Evolutionary conservation across 1,140 invertebrate genomes (phyloP).

Genomic region (Chironomus striatipennis): DNA sequence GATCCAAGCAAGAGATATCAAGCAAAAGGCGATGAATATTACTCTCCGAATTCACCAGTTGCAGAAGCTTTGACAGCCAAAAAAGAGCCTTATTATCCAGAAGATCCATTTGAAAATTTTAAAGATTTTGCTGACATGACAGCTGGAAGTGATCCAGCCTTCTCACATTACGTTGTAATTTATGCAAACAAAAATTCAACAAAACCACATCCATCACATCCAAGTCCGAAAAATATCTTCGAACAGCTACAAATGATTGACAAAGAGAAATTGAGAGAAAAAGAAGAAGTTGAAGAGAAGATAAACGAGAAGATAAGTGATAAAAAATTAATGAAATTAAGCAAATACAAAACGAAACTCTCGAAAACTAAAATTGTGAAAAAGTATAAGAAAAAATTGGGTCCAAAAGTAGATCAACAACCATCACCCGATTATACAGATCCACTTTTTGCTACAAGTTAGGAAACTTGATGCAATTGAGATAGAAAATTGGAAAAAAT

Average conservation of each 20-base stretch:
- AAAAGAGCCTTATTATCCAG: slow-evolving; percentile 49
- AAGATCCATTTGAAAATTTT: slow-evolving; percentile 77
- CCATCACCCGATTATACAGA: slow-evolving; percentile 39
- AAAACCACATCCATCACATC: slow-evolving; percentile 40
- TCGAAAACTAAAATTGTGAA: slow-evolving; percentile 54
- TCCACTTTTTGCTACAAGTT: slow-evolving; percentile 59
- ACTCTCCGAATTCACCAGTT: slow-evolving; percentile 44
- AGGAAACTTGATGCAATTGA: slow-evolving; percentile 25
- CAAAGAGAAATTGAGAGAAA: slow-evolving; percentile 43
- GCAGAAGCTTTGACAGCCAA: slow-evolving; percentile 34
- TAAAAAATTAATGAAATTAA: slow-evolving; percentile 43
- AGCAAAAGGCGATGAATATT: slow-evolving; percentile 38
- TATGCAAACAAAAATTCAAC: slow-evolving; percentile 65
- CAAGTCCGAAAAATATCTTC: slow-evolving; percentile 69
- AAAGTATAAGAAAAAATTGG: slow-evolving; percentile 48
- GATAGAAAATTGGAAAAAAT: slow-evolving; percentile 8
- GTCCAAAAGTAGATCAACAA: slow-evolving; percentile 36
- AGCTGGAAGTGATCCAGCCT: slow-evolving; percentile 67
- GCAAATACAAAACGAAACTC: slow-evolving; percentile 55
- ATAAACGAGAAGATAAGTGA: slow-evolving; percentile 29
- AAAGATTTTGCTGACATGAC: slow-evolving; percentile 83
- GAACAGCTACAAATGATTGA: slow-evolving; percentile 66
- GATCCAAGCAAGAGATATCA: slow-evolving; percentile 38
- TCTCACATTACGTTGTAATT: slow-evolving; percentile 71
- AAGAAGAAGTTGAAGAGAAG: slow-evolving; percentile 31